These are phyloP conservation scores for Channallabes apus DNA, from an alignment of 2,797 vertebrate species.

Conservation along the genomic window DNA sequence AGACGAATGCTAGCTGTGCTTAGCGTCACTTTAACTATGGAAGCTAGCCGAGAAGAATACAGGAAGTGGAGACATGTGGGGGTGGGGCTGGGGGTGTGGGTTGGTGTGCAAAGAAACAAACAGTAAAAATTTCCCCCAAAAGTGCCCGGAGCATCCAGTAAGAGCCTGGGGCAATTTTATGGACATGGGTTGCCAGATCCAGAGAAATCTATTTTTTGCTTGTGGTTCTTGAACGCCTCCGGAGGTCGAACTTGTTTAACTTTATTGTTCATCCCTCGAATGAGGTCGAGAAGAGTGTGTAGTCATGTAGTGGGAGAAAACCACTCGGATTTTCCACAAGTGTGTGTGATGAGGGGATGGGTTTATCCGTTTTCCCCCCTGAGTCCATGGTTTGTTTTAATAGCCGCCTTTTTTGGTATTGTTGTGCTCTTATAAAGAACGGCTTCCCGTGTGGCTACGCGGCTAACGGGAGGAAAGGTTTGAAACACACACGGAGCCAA, in stretches of 20 bases:
- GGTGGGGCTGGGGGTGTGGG: no score
- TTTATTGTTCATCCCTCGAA: neutral
- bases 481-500: conserved; percentile 53
- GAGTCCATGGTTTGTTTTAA: conserved; percentile 71
- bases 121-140: neutral
- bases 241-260: conserved; percentile 13
- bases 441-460: conserved; percentile 66
- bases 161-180: neutral
- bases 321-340: conserved; percentile 6
- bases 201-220: neutral
- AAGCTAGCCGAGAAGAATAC: neutral
- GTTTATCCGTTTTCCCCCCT: conserved; percentile 47
- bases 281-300: conserved; percentile 18
- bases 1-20: neutral
- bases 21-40: neutral
- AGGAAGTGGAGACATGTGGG: neutral
- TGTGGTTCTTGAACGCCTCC: neutral
- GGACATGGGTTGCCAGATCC: conserved; percentile 17
- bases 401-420: conserved; percentile 67
- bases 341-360: conserved; percentile 4
- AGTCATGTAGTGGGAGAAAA: conserved; percentile 12
- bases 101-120: neutral
- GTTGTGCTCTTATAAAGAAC: conserved; percentile 68
- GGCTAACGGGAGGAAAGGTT: conserved; percentile 68
- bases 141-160: neutral